phyloP scores from a whole-genome alignment of 2,113 vertebrate species.

The Tapirus terrestris region DNA sequence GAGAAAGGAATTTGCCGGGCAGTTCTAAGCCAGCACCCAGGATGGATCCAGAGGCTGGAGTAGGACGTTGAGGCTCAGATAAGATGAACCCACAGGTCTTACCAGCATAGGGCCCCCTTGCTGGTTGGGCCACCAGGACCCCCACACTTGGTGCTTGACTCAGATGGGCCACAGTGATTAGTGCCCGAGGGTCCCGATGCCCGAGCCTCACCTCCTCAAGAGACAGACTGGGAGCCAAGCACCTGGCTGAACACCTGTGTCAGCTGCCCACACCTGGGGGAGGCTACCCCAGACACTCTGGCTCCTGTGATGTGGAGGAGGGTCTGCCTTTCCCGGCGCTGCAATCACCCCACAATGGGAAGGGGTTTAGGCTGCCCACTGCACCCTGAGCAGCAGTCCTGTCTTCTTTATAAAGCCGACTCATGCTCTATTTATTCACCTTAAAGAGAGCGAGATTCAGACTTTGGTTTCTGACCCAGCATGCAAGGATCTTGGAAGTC shows the following conservation, averaged over 20 bases:
- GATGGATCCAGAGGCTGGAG: background rate
- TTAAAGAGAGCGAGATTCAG: background rate
- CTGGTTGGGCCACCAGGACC: fast-evolving
- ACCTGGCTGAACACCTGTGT: background rate
- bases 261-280: fast-evolving
- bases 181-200: fast-evolving
- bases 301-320: fast-evolving
- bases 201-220: no score
- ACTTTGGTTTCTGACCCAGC: background rate
- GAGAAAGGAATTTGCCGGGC: fast-evolving
- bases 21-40: fast-evolving
- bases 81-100: background rate
- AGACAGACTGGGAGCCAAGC: fast-evolving
- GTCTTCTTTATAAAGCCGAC: background rate
- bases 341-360: fast-evolving
- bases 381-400: fast-evolving
- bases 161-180: background rate
- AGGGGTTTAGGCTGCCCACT: fast-evolving
- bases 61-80: fast-evolving
- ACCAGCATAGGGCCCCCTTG: background rate
- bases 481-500: background rate
- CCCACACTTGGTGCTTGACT: background rate
- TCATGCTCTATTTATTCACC: background rate
- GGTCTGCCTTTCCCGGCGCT: fast-evolving
- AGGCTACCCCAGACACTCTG: background rate